Evolutionary conservation across 1,140 invertebrate genomes (phyloP).

Genomic region (Zaprionus davidi): DNA sequence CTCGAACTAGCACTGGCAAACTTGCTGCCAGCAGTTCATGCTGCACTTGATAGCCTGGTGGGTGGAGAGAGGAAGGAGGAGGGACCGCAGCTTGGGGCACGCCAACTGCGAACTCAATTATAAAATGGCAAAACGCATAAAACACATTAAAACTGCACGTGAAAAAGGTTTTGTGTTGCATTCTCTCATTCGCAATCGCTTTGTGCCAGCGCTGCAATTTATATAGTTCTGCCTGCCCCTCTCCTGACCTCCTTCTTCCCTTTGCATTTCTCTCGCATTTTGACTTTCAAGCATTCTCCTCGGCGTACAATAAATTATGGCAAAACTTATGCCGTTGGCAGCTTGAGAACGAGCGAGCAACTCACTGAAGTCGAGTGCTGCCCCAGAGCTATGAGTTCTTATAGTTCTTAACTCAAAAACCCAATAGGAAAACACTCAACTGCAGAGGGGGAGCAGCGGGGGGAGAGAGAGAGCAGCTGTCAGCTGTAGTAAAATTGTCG

Average conservation of each 20-base stretch:
- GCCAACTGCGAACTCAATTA: slow-evolving; percentile 72
- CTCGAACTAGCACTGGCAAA: neutral
- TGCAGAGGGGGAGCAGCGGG: slow-evolving; percentile 8
- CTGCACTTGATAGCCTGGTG: slow-evolving; percentile 28
- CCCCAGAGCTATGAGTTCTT: neutral
- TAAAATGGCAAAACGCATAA: slow-evolving; percentile 77
- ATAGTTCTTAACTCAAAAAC: neutral
- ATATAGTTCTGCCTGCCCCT: slow-evolving; percentile 44
- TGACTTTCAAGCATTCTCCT: slow-evolving; percentile 55
- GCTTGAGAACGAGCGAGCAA: neutral
- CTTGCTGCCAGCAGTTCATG: slow-evolving; percentile 18
- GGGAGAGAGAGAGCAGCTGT: slow-evolving; percentile 12
- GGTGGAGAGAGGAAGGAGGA: neutral
- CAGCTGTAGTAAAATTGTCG: neutral
- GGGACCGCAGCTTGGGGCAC: neutral
- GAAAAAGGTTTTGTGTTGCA: slow-evolving; percentile 65
- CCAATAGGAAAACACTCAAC: slow-evolving; percentile 5
- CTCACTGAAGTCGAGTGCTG: too few relatives aligned
- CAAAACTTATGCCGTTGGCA: slow-evolving; percentile 28
- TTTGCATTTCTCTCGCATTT: slow-evolving; percentile 34
- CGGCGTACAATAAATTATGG: slow-evolving; percentile 46
- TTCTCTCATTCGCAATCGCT: slow-evolving; percentile 56
- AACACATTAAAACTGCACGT: slow-evolving; percentile 82
- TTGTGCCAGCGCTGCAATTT: slow-evolving; percentile 64
- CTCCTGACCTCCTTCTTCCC: neutral